phyloP scores from a whole-genome alignment of 2,113 vertebrate species.

The Laticauda laticaudata region DNA sequence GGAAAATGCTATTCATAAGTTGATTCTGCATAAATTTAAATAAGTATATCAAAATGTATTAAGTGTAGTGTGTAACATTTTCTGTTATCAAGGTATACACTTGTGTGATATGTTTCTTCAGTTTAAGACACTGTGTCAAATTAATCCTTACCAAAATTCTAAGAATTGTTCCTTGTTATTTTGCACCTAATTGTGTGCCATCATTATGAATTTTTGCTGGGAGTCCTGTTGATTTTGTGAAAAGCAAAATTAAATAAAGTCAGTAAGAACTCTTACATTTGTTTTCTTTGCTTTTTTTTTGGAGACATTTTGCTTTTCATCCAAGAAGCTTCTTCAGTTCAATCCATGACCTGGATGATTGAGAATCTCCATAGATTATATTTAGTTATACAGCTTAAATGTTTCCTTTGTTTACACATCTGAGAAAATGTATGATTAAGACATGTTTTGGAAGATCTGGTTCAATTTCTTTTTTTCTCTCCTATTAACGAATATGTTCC shows the following conservation, averaged over 20 bases:
- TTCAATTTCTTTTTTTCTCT: background rate
- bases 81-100: background rate
- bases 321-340: background rate
- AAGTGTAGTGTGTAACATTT: background rate
- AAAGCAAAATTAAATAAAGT: background rate
- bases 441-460: background rate
- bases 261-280: background rate
- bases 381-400: background rate
- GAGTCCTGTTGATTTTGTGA: accelerated
- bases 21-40: background rate
- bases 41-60: background rate
- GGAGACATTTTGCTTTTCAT: background rate
- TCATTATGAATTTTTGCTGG: background rate
- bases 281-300: background rate
- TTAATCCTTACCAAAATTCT: conserved; percentile 5
- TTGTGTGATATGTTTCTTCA: background rate
- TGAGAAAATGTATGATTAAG: background rate
- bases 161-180: background rate
- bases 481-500: background rate
- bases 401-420: background rate
- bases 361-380: background rate
- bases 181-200: background rate
- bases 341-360: background rate
- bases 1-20: background rate
- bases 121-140: background rate